These are phyloP conservation scores for Eumerus sabulonum DNA, from an alignment of 2,888 invertebrate species.

Conservation along the genomic window DNA sequence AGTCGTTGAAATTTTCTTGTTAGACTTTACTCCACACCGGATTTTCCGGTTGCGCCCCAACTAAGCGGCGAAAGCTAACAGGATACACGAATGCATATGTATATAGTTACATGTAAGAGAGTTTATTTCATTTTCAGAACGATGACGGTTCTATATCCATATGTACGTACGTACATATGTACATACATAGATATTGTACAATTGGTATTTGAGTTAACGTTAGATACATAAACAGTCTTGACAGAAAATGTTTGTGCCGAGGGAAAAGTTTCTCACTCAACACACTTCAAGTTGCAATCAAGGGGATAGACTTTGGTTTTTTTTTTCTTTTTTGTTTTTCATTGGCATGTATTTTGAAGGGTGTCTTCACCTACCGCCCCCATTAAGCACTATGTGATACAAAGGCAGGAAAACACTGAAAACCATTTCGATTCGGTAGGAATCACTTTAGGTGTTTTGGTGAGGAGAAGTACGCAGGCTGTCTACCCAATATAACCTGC, in stretches of 20 bases:
- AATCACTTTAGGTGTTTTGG: too few species aligned
- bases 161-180: not conserved
- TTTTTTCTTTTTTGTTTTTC: too few species aligned
- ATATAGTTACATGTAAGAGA: not conserved
- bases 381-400: conserved; percentile 13
- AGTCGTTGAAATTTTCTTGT: conserved; percentile 61
- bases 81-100: not conserved
- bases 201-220: conserved; percentile 66
- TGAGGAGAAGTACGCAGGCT: too few species aligned
- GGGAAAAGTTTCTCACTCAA: conserved; percentile 47
- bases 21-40: conserved; percentile 28
- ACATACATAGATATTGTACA: conserved; percentile 39
- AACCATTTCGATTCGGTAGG: conserved; percentile 31
- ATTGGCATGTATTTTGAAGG: too few species aligned
- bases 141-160: too few species aligned
- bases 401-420: conserved; percentile 20
- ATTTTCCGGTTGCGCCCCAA: not conserved
- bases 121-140: not conserved
- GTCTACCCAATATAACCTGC: not conserved
- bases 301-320: not conserved
- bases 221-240: conserved; percentile 64
- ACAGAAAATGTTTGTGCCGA: conserved; percentile 41
- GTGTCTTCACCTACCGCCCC: not conserved
- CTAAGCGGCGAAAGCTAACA: not conserved
- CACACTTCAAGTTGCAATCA: conserved; percentile 28